Evolutionary conservation across 2,113 vertebrate genomes (phyloP), one percentile per base, ranked within the genome.

Genomic region (Scomber japonicus): DNA sequence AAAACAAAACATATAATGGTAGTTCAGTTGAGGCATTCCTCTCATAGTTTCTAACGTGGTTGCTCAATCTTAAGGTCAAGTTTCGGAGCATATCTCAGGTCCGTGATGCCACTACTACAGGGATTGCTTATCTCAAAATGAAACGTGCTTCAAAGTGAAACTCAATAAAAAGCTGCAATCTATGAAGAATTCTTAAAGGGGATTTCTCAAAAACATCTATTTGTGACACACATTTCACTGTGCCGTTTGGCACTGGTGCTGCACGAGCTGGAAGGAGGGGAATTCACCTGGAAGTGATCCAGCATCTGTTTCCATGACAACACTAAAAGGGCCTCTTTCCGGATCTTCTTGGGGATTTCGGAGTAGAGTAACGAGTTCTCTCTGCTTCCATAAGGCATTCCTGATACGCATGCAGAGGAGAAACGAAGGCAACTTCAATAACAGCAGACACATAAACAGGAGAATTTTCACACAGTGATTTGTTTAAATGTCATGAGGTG

Each of bases 251-350:
- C 62, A 19, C 14, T n/a, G 15, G 31, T 12, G 15, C n/a, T 45
- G 54, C 55, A 81, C 1, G 2, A 74, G 19, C 21, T 48, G 35
- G n/a, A 54, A 65, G 55, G 40, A 14, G 24, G 12, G 51, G 12
- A 62, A 55, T 46, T 84, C 60, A 99, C 98, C 98, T 99, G 98
- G 79, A 99, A 99, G 83, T 99, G 97, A 94, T 99, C 98, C 87
- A 99, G 93, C 97, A 99, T 98, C 94, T 99, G 98, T 75, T 98
- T 99, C 98, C 98, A 99, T 0, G 98, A 98, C 90, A 99, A 93
- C 82, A 98, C 96, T 63, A 98, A 90, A 65, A 97, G 91, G 15
- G 97, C 96, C 90, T 99, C 97, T 87, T 99, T 99, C 68, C 97
- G 96, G 56, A 98, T 93, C 94, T 99, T 98, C 94, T 96, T 97